Percentiles rank a stretch among this genome's conserved stretches.
Evolutionary conservation across 2,888 invertebrate species (phyloP).

Genomic region (Chrysomela aeneicollis): DNA sequence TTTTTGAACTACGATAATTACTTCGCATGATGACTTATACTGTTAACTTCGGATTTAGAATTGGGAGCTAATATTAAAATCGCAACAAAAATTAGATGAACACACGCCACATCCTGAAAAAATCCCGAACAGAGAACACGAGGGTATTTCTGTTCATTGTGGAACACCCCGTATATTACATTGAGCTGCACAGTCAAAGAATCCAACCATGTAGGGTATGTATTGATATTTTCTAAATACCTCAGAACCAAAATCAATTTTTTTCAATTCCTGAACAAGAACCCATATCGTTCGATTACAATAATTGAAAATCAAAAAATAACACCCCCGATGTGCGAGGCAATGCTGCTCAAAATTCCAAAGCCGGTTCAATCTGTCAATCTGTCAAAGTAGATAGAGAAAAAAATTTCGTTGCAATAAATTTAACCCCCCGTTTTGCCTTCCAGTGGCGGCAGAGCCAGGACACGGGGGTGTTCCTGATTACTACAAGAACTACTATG

Average conservation of each 20-base stretch:
- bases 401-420: slow-evolving; percentile 29
- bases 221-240: background rate
- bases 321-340: slow-evolving; percentile 62
- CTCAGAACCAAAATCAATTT: too few relatives aligned
- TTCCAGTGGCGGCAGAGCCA: slow-evolving; percentile 86
- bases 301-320: slow-evolving; percentile 39
- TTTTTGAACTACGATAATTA: too few relatives aligned
- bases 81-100: too few relatives aligned
- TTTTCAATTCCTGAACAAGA: background rate
- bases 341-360: slow-evolving; percentile 57
- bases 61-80: too few relatives aligned
- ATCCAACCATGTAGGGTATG: background rate
- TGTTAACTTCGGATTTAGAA: too few relatives aligned
- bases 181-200: background rate
- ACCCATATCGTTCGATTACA: slow-evolving; percentile 42
- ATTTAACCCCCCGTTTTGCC: slow-evolving; percentile 55
- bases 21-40: too few relatives aligned
- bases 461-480: slow-evolving; percentile 81
- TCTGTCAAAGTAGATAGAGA: slow-evolving; percentile 10
- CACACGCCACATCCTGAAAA: background rate
- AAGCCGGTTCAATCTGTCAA: slow-evolving; percentile 43
- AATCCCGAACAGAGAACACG: background rate
- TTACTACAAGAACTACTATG: slow-evolving; percentile 86
- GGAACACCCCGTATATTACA: slow-evolving; percentile 1
- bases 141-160: background rate